phyloP scores from a whole-genome alignment of 2,113 vertebrate genomes.

The Ornithorhynchus anatinus region DNA sequence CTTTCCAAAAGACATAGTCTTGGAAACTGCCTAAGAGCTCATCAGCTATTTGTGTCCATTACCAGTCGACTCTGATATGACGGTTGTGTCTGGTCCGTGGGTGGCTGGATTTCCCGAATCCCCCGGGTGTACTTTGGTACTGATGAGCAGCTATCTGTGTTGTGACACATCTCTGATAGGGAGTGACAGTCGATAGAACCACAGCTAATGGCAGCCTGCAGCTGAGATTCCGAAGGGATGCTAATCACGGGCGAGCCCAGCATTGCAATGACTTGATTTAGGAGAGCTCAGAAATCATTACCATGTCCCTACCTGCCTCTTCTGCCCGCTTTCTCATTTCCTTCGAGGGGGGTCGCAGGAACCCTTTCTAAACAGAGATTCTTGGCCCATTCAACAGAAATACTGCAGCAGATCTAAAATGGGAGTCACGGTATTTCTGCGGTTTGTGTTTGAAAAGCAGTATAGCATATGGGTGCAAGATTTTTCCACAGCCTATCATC shows the following conservation, averaged over 20 bases:
- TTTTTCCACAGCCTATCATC: neutral
- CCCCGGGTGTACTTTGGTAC: neutral
- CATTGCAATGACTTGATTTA: neutral
- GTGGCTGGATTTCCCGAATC: neutral
- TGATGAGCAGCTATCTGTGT: fast-evolving
- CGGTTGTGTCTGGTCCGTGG: too few species aligned
- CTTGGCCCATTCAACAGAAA: neutral
- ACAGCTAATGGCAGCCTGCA: neutral
- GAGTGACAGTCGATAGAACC: neutral
- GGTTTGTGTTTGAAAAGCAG: neutral
- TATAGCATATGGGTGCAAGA: neutral
- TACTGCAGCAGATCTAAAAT: neutral
- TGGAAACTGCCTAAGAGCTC: too few species aligned
- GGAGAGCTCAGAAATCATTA: neutral
- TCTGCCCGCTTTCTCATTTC: neutral
- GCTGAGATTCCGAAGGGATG: neutral
- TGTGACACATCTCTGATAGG: neutral
- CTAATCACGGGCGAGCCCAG: neutral
- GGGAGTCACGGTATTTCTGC: neutral
- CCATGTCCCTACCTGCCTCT: neutral
- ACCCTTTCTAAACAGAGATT: neutral
- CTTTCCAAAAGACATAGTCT: too few species aligned
- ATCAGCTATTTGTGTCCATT: too few species aligned
- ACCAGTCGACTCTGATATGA: too few species aligned
- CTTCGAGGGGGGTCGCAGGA: neutral